Conservation (phyloP, 2,888 invertebrate genomes). For the Rotaria macrura region DNA sequence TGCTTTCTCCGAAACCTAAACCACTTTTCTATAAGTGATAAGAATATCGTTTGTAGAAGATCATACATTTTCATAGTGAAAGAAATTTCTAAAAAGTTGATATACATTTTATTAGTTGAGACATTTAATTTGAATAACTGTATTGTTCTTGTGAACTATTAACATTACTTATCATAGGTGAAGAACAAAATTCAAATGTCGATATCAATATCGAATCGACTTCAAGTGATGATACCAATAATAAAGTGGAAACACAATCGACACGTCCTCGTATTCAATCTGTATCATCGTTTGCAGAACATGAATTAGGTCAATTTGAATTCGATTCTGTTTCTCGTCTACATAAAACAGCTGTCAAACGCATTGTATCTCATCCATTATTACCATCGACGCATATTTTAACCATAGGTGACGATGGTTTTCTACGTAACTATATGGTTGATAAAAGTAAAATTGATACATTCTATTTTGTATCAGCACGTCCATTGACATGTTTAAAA, state of each 20-base stretch:
- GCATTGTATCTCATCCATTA: neutral
- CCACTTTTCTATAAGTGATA: no score
- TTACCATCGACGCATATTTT: neutral
- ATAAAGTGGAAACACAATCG: neutral
- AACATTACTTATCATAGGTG: no score
- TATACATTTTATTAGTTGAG: no score
- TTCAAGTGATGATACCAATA: neutral
- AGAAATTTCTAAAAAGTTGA: no score
- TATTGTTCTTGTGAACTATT: no score
- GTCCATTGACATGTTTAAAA: conserved; percentile 1
- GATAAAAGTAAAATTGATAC: neutral
- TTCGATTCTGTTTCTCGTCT: neutral
- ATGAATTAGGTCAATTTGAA: conserved; percentile 19
- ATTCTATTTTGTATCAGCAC: neutral
- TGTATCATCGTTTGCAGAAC: neutral
- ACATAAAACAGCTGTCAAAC: neutral
- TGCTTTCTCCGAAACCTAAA: no score
- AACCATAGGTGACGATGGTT: neutral
- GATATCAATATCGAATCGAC: neutral
- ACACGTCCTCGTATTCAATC: neutral
- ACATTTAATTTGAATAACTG: no score
- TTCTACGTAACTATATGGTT: neutral
- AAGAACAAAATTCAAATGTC: neutral
- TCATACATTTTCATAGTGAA: no score
- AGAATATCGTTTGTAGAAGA: no score